Evolutionary conservation across 2,113 vertebrate genomes (phyloP), one percentile per base, ranked within the genome.

Genomic region (Corythaeola cristata): DNA sequence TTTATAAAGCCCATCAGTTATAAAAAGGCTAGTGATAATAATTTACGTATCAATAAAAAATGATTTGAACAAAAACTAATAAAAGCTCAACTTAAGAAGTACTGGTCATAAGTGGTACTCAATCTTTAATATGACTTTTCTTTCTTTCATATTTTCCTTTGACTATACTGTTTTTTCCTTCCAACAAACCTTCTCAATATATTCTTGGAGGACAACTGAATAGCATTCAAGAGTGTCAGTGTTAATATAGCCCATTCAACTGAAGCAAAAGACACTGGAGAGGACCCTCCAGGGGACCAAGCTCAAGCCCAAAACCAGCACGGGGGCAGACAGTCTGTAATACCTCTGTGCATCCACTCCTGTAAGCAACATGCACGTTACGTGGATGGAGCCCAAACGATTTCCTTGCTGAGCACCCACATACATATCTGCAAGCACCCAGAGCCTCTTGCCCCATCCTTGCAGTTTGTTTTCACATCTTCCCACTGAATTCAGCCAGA

Each of bases 261-360:
- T 9, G 17, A 39, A 62, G 45, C 52, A 67, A 49, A 68, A 44
- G 39, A 23, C 66, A 12, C 15, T 18, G 41, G 20, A 26, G 19
- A 60, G 19, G 26, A 47, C 19, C 17, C 39, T 66, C 44, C 64
- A 69, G 30, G 16, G 35, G 79, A 21, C 8, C 23, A 32, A 62
- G 27, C 41, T 53, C 69, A 44, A 27, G 17, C 24, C 5, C 50
- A 11, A 26, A 32, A 33, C 3, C 55, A 19, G 50, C 1, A 2
- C 2, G 0, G 1, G 2, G 39, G 35, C 26, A 80, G 49, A 12
- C 17, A 59, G 32, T 4, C 16, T 28, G 32, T 21, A 56, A 5
- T 7, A 30, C 26, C 39, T 50, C 20, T 0, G 0, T 1, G 10
- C 30, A 18, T 0, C 0, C 26, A 2, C 13, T 49, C 47, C 30